Percentiles rank a stretch among this genome's conserved stretches.
These are phyloP conservation scores for Habropoda laboriosa DNA, from an alignment of 1,140 invertebrate genomes.

Conservation along the genomic window DNA sequence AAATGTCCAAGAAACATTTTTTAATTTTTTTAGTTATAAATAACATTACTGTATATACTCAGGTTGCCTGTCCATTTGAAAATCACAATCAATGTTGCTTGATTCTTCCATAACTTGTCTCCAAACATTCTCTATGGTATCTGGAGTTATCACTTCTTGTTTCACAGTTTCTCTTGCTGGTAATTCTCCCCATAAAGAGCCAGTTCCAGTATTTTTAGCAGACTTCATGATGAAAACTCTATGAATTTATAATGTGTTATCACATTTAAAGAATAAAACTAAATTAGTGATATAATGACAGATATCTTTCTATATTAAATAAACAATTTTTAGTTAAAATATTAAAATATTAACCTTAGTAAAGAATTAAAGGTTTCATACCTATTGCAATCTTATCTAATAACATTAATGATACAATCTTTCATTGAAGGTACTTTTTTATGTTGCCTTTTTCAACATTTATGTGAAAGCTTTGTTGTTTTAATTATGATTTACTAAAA, in stretches of 20 bases:
- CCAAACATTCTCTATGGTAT: constrained; percentile 80
- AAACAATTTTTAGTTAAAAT: background rate
- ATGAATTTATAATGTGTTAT: background rate
- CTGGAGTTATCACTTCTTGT: constrained; percentile 79
- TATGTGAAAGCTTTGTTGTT: background rate
- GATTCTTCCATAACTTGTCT: constrained; percentile 78
- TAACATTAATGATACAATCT: background rate
- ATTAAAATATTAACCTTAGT: too few species aligned
- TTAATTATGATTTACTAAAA: background rate
- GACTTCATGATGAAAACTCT: constrained; percentile 72
- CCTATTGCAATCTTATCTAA: background rate
- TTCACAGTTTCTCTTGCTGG: constrained; percentile 76
- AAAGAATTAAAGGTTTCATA: too few species aligned
- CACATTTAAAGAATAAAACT: background rate
- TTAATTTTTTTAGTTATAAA: constrained; percentile 4
- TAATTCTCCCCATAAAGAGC: constrained; percentile 77
- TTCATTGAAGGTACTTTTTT: background rate
- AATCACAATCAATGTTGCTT: constrained; percentile 75
- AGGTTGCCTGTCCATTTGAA: constrained; percentile 74
- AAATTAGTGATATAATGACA: background rate
- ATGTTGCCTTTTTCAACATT: background rate
- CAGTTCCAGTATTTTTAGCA: constrained; percentile 65
- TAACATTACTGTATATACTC: constrained; percentile 76
- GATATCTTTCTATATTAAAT: background rate
- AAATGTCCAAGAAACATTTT: background rate